Evolutionary conservation across 2,797 vertebrate genomes (phyloP).

Genomic region (Sebastes melanostomus): DNA sequence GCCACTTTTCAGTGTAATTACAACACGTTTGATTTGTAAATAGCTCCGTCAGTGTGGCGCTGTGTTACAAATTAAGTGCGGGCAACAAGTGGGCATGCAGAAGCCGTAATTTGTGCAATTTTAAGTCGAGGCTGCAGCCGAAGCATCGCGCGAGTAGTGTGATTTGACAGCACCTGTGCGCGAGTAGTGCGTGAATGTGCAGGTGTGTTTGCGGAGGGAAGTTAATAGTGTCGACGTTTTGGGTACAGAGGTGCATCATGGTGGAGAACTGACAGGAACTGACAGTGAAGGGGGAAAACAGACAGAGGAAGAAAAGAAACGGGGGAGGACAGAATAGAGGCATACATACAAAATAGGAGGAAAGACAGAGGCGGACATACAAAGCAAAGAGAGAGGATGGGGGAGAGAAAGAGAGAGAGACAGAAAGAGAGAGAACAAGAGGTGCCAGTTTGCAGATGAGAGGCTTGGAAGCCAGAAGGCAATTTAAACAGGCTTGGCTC

Average conservation of each 20-base stretch:
- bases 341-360: constrained; percentile 65
- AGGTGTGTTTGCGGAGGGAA: constrained; percentile 15
- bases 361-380: constrained; percentile 71
- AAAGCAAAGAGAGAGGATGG: constrained; percentile 47
- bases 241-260: constrained; percentile 42
- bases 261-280: constrained; percentile 50
- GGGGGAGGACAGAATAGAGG: constrained; percentile 58
- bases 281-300: constrained; percentile 52
- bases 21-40: constrained; percentile 34
- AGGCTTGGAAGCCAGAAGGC: constrained; percentile 80
- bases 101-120: not conserved
- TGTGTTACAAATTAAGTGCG: constrained; percentile 3
- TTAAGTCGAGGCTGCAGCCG: constrained; percentile 2
- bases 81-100: constrained; percentile 40
- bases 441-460: constrained; percentile 82
- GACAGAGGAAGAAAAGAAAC: constrained; percentile 39
- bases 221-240: constrained; percentile 40
- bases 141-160: not conserved
- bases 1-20: constrained; percentile 34
- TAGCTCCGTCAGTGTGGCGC: constrained; percentile 11
- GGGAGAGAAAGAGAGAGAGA: constrained; percentile 4
- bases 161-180: not conserved
- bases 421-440: constrained; percentile 52
- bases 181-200: not conserved
- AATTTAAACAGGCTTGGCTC: constrained; percentile 84